Evolutionary conservation across 2,888 invertebrate genomes (phyloP).

Genomic region (Drosophila multiciliata): DNA sequence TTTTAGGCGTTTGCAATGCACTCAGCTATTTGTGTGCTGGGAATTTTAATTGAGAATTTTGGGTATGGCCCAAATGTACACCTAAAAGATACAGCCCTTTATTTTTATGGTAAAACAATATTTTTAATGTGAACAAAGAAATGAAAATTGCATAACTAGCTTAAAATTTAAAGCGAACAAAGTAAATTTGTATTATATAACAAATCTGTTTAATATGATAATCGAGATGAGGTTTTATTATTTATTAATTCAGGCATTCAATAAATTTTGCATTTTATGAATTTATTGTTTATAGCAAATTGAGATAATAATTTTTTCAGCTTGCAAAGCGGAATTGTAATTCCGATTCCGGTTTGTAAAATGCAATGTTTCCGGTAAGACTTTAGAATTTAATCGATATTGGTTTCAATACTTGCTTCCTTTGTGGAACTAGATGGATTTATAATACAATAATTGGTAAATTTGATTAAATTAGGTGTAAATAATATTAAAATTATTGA

Average conservation of each 20-base stretch:
- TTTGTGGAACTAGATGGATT: not conserved
- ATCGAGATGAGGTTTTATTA: not conserved
- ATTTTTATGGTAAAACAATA: not conserved
- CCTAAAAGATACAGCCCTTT: not conserved
- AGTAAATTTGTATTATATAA: not conserved
- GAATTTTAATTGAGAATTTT: not conserved
- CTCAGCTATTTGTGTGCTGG: constrained; percentile 5
- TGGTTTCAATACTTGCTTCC: not conserved
- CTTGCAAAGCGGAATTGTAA: not conserved
- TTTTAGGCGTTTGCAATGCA: constrained; percentile 31
- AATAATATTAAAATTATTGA: too few relatives aligned
- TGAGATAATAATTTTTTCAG: not conserved
- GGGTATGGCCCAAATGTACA: not conserved
- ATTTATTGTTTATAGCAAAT: not conserved
- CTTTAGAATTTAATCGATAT: not conserved
- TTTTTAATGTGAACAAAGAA: not conserved
- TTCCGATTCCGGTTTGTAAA: not conserved
- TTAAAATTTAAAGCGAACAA: not conserved
- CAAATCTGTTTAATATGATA: not conserved
- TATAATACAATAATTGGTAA: not conserved
- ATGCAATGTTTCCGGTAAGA: not conserved
- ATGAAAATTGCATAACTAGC: not conserved
- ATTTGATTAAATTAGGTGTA: not conserved
- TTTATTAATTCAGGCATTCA: not conserved
- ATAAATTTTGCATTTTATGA: not conserved